phyloP scores from a whole-genome alignment of 2,888 invertebrate species.

The Drosophila emarginata region DNA sequence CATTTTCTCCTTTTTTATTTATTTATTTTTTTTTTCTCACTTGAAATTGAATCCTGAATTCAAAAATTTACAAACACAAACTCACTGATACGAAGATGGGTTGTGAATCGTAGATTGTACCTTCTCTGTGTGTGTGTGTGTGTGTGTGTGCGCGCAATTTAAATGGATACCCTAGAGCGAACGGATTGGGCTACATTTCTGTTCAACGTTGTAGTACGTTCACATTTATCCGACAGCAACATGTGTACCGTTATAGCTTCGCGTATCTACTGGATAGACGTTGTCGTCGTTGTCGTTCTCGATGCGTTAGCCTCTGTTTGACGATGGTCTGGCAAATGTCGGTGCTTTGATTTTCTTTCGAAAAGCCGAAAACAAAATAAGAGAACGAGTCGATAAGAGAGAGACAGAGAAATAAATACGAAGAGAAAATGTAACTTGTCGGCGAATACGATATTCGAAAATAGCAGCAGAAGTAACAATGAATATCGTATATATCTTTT shows the following conservation, averaged over 20 bases:
- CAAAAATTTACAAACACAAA: constrained; percentile 25
- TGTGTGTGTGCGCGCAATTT: constrained; percentile 46
- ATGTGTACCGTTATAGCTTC: constrained; percentile 79
- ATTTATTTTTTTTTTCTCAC: constrained; percentile 26
- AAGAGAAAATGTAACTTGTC: constrained; percentile 57
- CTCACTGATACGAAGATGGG: constrained; percentile 31
- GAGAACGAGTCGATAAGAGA: not conserved
- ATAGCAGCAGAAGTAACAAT: not conserved
- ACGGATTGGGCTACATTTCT: constrained; percentile 70
- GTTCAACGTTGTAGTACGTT: constrained; percentile 36
- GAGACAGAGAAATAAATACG: not conserved
- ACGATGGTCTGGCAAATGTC: not conserved
- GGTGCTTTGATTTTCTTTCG: constrained; percentile 60
- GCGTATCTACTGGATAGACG: constrained; percentile 72
- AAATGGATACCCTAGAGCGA: constrained; percentile 69
- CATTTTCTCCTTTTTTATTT: too few species aligned
- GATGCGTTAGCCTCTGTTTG: constrained; percentile 33
- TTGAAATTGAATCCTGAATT: constrained; percentile 32
- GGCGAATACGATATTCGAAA: constrained; percentile 34
- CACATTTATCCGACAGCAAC: constrained; percentile 71
- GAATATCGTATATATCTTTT: constrained; percentile 28
- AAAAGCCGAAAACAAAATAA: constrained; percentile 6
- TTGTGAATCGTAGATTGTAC: constrained; percentile 30
- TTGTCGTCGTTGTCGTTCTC: constrained; percentile 39
- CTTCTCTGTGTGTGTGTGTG: constrained; percentile 11